Conservation (phyloP, 1,140 invertebrate species). For the Cydia splendana region DNA sequence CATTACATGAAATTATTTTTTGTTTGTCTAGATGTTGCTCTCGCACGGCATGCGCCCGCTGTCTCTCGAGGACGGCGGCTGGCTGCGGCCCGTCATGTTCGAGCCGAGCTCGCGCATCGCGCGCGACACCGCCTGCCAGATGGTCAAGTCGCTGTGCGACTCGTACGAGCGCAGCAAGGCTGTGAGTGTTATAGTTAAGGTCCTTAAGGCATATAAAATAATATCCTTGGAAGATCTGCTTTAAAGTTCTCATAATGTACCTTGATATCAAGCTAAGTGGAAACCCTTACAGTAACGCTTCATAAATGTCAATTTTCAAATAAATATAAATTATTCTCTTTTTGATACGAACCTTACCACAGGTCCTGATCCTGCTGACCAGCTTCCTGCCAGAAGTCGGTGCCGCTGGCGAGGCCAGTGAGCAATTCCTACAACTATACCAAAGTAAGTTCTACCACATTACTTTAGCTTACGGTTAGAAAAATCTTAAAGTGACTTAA, state of each 20-base stretch:
- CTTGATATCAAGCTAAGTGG: too few species aligned
- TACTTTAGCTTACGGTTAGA: too few species aligned
- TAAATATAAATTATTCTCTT: too few species aligned
- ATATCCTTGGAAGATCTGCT: too few species aligned
- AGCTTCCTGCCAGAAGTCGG: slow-evolving; percentile 93
- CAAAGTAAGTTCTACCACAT: slow-evolving; percentile 79
- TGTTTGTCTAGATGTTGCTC: slow-evolving; percentile 54
- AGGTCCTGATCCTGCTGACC: slow-evolving; percentile 92
- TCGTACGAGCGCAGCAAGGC: slow-evolving; percentile 86
- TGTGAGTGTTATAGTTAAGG: slow-evolving; percentile 52
- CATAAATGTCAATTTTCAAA: too few species aligned
- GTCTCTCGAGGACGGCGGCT: slow-evolving; percentile 81
- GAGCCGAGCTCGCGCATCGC: slow-evolving; percentile 94
- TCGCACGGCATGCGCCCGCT: slow-evolving; percentile 72
- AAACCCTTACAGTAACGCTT: too few species aligned
- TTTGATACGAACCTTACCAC: slow-evolving; percentile 21
- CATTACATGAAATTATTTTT: not conserved
- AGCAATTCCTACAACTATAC: slow-evolving; percentile 94
- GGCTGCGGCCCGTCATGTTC: slow-evolving; percentile 94
- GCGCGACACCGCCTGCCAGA: slow-evolving; percentile 92
- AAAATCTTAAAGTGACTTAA: too few species aligned
- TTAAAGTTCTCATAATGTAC: too few species aligned
- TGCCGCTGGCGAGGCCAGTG: slow-evolving; percentile 92
- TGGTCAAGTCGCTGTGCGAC: slow-evolving; percentile 91
- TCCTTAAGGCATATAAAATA: too few species aligned